Evolutionary conservation across 2,888 invertebrate species (phyloP), one percentile per base, ranked within the genome.

Genomic region (Germaria angustata): DNA sequence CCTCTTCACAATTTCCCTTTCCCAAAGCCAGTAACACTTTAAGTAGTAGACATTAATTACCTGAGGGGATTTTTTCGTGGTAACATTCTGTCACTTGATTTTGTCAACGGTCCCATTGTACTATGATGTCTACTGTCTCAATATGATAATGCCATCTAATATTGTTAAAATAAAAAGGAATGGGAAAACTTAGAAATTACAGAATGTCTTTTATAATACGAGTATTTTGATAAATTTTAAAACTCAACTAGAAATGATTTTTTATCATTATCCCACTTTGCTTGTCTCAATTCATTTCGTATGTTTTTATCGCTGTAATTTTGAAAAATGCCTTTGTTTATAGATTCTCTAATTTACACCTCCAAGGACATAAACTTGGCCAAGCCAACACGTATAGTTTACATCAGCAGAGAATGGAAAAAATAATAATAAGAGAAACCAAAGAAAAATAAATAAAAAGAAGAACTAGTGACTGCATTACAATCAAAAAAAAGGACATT

Each of bases 291-390:
- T 65, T 44, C 11, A 32, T n/a, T 13, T 20, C 9, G 13, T 24
- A 7, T 34, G 2, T 24, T 44, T 55, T 53, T 24, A 39, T 49
- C 3, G 20, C 3, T 15, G 17, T 53, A 53, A 57, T 61, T 41
- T 65, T 63, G 80, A 78, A 71, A 85, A 84, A 85, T 81, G 51
- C 85, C 85, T 88, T 88, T 89, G 88, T 89, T 89, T 89, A 89
- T 86, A 85, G 85, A 86, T 86, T 87, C 86, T 86, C 86, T 86
- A 88, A 88, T 89, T 89, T 88, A 89, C 89, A 89, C 89, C 89
- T 89, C 86, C 85, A 88, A 87, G 85, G 84, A 85, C 85, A 84
- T 79, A 72, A 81, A 82, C 68, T 78, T 84, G 84, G 77, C 53
- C 69, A 71, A 73, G 71, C 72, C 57, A 79, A 79, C 72, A 79